Conservation (phyloP, 2,797 vertebrate genomes). For the Sebastes iracundus region DNA sequence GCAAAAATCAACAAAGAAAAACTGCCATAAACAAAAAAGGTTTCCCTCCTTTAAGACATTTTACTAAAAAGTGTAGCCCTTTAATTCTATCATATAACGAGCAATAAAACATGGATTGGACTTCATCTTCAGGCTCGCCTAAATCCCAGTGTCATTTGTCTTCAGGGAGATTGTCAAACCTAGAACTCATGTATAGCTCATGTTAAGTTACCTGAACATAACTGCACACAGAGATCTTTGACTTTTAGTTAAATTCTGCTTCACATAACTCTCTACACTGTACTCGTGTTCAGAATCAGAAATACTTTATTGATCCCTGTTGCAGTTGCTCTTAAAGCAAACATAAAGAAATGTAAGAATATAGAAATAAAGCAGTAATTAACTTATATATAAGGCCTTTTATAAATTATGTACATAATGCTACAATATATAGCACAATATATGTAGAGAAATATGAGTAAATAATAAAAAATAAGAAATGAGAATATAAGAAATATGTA, state of each 20-base stretch:
- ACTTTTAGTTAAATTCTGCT: background rate
- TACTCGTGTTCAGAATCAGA: background rate
- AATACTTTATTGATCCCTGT: too few species aligned
- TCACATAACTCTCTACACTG: background rate
- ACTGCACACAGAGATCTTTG: background rate
- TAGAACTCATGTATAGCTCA: background rate
- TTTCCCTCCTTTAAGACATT: background rate
- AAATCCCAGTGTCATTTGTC: background rate
- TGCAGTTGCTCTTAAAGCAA: too few species aligned
- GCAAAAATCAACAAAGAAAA: background rate
- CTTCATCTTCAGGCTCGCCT: background rate
- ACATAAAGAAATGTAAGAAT: too few species aligned
- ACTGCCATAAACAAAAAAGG: background rate
- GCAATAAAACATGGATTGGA: background rate
- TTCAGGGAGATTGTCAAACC: background rate
- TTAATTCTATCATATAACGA: background rate
- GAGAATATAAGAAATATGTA: too few species aligned
- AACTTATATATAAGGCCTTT: too few species aligned
- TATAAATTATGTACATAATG: too few species aligned
- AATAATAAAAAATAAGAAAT: too few species aligned
- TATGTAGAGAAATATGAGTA: too few species aligned
- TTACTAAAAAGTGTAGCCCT: background rate
- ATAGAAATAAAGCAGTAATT: too few species aligned
- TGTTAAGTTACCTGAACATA: background rate
- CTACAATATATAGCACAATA: too few species aligned